Base-by-base conservation (phyloP, 2,113 vertebrate species). In the Aphyosemion australe region DNA sequence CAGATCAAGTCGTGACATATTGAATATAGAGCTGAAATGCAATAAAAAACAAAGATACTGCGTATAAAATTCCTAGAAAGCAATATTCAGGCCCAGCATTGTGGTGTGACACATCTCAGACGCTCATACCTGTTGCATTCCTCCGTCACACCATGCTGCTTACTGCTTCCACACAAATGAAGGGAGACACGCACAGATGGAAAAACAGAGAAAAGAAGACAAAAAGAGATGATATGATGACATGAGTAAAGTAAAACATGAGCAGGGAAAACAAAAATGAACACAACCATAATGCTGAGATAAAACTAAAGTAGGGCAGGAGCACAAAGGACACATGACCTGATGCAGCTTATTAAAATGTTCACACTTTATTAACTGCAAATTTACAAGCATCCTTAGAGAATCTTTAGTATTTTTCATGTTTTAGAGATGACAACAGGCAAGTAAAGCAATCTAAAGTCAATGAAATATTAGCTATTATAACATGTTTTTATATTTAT, bases 131-230 rank as follows among this genome's bases (percentile, higher is more conserved):
- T 93, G 86, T 76, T 80, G 69, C 65, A 72, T 65, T 90, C 80
- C 62, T 84, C 68, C 56, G 62, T 90, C 89, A 87, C 62, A 86
- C 85, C 80, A 68, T 90, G 88, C 86, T 88, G 88, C 74, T 89
- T 89, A 89, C 91, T 91, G 91, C 89, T 88, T 86, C 84, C 78
- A n/a, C 76, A 84, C 79, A 83, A 85, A 85, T 80, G 83, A 78
- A 74, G 81, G 83, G 69, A 69, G 83, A 86, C 65, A 70, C 63
- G 76, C 66, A 83, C 63, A 79, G 80, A 87, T 82, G 82, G 74
- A 51, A 82, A 82, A 72, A 88, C 71, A 89, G 51, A 81, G 73
- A 64, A 90, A 69, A 90, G 64, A 78, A 91, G 83, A 92, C 83
- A 92, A 78, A 88, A 79, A 84, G 77, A 90, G 55, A 89, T 72